Base-by-base conservation (phyloP, 1,140 invertebrate species). In the Dreissena rostriformis region DNA sequence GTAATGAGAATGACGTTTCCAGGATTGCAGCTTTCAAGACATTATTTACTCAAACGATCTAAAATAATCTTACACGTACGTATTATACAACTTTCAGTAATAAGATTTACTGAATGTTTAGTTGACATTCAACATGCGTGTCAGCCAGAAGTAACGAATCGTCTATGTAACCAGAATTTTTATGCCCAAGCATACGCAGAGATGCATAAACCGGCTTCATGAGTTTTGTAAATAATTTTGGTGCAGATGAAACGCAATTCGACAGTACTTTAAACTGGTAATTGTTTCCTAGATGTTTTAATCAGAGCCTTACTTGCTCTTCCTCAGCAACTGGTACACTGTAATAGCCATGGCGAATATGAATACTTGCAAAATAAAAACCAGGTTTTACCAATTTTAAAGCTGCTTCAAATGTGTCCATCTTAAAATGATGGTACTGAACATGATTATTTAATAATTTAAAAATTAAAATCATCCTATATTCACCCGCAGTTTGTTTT, bases 331-430 rank as follows among this genome's bases (percentile, higher is more conserved):
- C 66, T 22, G 75, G 14, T 77, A 77, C 75, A 66, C 55, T 28
- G 71, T 75, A 87, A 65, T 88, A 88, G 5, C 76, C 87, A 88
- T 88, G 76, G n/a, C 67, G 78, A 19, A 86, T 24, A 71, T 87
- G 83, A 17, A 84, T 52, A 26, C 74, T 84, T 77, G 80, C 86
- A 77, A 88, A 82, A 39, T 39, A 87, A 14, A 55, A 1, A 55
- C 39, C 29, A 24, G n/a, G 7, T 61, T 53, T 76, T 77, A 63
- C 52, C 19, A 76, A 55, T 29, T 53, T 76, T 29, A 76, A 76
- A 28, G 73, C 73, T 63, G 19, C 7, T 63, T 61, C 22, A 76
- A 76, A 76, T 0, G 73, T 63, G 57, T 76, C 73, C 73, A 76
- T 76, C 28, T 76, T 76, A 39, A 76, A 76, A 63, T 76, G 73